Conservation (phyloP, 2,797 vertebrate genomes). For the Characodon lateralis region DNA sequence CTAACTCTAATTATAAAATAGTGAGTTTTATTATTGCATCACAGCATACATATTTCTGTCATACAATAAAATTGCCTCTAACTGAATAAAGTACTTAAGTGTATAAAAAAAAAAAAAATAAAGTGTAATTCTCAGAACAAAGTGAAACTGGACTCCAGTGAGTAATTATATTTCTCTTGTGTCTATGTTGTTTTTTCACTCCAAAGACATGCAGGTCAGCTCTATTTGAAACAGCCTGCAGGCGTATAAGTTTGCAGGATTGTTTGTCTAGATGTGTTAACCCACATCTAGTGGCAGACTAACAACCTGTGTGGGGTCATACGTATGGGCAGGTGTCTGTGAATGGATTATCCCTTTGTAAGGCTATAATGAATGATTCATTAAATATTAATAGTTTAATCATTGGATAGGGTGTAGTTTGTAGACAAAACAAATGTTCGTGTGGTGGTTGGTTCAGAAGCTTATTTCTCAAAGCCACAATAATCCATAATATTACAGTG, state of each 20-base stretch:
- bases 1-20: no score
- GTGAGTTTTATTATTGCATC: no score
- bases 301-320: constrained; percentile 6
- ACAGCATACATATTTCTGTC: no score
- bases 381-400: constrained; percentile 24
- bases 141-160: neutral
- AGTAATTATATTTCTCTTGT: neutral
- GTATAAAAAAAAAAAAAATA: neutral
- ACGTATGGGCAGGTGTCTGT: constrained; percentile 7
- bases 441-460: constrained; percentile 5
- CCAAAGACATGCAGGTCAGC: neutral
- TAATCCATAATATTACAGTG: constrained; percentile 19
- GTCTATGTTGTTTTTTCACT: neutral
- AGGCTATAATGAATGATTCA: constrained; percentile 10
- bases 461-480: constrained; percentile 23
- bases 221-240: neutral
- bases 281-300: constrained; percentile 1
- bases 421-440: constrained; percentile 22
- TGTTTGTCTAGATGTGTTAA: constrained; percentile 5
- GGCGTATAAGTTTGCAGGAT: neutral
- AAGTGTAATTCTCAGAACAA: no score
- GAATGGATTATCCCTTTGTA: constrained; percentile 9
- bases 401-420: constrained; percentile 12
- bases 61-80: neutral
- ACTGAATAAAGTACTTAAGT: neutral